Evolutionary conservation across 2,113 vertebrate species (phyloP), one percentile per base, ranked within the genome.

Genomic region (Tylochromis polylepis): DNA sequence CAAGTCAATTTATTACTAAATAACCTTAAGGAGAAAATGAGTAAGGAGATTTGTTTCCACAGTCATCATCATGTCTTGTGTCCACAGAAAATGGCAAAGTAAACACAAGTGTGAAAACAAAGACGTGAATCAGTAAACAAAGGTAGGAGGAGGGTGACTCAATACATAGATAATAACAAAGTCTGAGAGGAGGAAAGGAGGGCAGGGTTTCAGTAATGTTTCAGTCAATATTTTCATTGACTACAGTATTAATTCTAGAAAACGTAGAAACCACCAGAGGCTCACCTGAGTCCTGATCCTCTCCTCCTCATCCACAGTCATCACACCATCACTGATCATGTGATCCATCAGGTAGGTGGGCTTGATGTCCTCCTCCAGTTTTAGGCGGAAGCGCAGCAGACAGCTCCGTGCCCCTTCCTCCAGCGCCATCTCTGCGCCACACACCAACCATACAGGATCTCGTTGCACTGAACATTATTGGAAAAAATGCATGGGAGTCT

Each of bases 261-360:
- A 77, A 53, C 8, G 11, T n/a, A 34, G 27, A 51, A 53, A 77
- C 31, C 67, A 85, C 11, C 22, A 56, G 29, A 72, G 5, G 12
- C 77, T 77, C 92, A 99, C 98, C 97, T 97, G 95, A 58, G 91
- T 94, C 90, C 83, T 97, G 51, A 99, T 96, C 89, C 67, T 96
- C 46, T 98, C 97, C 58, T 99, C 99, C 83, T 99, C 98, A 1
- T 96, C 95, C 20, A 81, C 49, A 0, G 96, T 97, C 79, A 99
- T 94, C 38, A 97, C 96, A 9, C 95, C 96, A 1, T 99, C 98
- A 78, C 95, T 96, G 96, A 99, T 93, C 98, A 99, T 97, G 91
- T 92, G 96, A 90, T 99, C 99, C 97, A 99, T 98, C 91, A 99
- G 97, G 82, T 97, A 98, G 29, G 95, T 85, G 20, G 98, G 97